A percentile compares a stretch with the other conserved stretches of the same genome.
Conservation (phyloP, 2,888 invertebrate genomes). For the Molanna angustata region DNA sequence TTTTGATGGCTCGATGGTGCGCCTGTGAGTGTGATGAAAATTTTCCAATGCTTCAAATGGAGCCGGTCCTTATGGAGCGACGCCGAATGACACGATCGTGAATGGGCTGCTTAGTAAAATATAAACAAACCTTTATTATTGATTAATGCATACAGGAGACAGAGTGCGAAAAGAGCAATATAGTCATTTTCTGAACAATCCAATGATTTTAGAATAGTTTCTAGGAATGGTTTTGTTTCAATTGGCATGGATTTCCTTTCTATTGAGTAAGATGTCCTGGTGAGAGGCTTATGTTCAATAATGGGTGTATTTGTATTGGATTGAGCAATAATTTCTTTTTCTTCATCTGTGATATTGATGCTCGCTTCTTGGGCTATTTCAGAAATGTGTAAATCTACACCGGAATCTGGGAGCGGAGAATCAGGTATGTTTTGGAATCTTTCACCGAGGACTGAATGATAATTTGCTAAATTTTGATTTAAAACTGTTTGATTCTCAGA, state of each 20-base stretch:
- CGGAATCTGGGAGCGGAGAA: conserved; percentile 51
- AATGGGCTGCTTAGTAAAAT: no score
- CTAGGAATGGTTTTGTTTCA: conserved; percentile 76
- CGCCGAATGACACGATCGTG: no score
- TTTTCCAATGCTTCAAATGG: no score
- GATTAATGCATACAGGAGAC: conserved; percentile 89
- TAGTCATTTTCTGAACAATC: conserved; percentile 94
- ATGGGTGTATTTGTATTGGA: conserved; percentile 24
- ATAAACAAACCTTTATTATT: conserved; percentile 97
- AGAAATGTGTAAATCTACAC: conserved; percentile 38
- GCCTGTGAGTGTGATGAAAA: no score
- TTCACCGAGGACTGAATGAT: conserved; percentile 11
- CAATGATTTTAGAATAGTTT: conserved; percentile 82
- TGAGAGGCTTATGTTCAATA: conserved; percentile 19
- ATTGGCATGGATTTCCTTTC: conserved; percentile 49
- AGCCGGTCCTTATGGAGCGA: no score
- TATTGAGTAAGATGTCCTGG: conserved; percentile 21
- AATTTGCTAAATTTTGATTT: conserved; percentile 20
- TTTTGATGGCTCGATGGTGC: no score
- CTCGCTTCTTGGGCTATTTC: conserved; percentile 50
- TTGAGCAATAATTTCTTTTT: conserved; percentile 67
- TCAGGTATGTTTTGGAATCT: conserved; percentile 46
- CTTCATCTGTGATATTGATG: conserved; percentile 89
- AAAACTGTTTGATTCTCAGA: conserved; percentile 18
- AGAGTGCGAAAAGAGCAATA: conserved; percentile 84